Conservation (phyloP, 2,113 vertebrate species). For the Romanogobio albipinnatus region DNA sequence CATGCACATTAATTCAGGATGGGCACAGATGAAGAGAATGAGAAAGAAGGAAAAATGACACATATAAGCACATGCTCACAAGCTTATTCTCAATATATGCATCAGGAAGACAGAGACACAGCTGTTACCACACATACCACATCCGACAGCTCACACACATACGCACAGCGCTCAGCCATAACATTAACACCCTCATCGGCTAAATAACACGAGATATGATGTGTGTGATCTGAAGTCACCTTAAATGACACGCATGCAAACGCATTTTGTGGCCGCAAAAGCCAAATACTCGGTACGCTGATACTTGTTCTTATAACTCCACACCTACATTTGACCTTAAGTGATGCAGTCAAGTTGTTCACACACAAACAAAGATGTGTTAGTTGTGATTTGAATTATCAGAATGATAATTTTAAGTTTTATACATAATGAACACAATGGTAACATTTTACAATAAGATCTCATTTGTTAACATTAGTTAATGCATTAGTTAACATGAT, state of each 20-base stretch:
- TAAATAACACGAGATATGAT: not conserved
- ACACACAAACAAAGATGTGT: not conserved
- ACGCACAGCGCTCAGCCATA: not conserved
- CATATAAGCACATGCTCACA: not conserved
- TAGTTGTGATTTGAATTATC: not conserved
- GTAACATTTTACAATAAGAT: too few species aligned
- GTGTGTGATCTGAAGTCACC: constrained; percentile 41
- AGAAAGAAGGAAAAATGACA: constrained; percentile 9
- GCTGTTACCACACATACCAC: constrained; percentile 57
- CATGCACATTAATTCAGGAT: not conserved
- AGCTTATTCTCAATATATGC: not conserved
- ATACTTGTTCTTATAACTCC: constrained; percentile 14
- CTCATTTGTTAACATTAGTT: too few species aligned
- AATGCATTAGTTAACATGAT: too few species aligned
- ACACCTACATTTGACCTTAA: not conserved
- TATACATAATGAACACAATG: too few species aligned
- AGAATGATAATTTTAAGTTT: not conserved
- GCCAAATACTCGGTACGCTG: not conserved
- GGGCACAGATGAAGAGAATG: not conserved
- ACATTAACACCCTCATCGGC: constrained; percentile 26
- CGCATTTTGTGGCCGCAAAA: constrained; percentile 37
- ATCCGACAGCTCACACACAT: constrained; percentile 21
- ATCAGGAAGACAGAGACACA: constrained; percentile 33
- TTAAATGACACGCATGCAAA: constrained; percentile 4
- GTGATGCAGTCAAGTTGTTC: not conserved